Conservation (phyloP, 2,113 vertebrate species). For the Cheilinus undulatus region DNA sequence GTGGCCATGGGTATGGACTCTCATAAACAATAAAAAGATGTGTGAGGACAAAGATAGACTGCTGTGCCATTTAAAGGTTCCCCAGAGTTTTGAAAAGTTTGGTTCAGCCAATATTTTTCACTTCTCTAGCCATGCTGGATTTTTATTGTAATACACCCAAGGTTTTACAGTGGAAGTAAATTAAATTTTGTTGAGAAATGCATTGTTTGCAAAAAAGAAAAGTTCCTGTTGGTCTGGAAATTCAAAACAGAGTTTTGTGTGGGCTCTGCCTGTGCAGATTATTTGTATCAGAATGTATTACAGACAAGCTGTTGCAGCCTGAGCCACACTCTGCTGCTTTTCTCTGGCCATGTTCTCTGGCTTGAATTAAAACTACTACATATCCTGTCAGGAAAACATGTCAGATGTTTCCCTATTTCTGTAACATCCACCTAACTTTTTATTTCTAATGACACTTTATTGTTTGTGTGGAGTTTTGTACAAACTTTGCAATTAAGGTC, state of each 20-base stretch:
- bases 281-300: not conserved
- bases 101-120: not conserved
- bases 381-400: too few relatives aligned
- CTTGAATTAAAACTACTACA: too few relatives aligned
- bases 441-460: not conserved
- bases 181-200: not conserved
- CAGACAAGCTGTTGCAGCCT: not conserved
- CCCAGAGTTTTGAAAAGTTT: not conserved
- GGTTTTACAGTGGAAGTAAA: not conserved
- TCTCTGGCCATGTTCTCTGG: too few relatives aligned
- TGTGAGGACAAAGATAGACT: not conserved
- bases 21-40: not conserved
- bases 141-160: not conserved
- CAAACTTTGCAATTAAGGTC: not conserved
- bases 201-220: not conserved
- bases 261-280: too few relatives aligned
- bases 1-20: conserved; percentile 1
- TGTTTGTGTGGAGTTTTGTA: not conserved
- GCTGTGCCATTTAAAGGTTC: not conserved
- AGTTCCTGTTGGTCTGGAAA: too few relatives aligned
- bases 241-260: not conserved
- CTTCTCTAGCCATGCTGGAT: not conserved
- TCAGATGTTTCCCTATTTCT: not conserved
- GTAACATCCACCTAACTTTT: not conserved
- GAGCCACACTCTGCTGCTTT: not conserved